A percentile compares a stretch with the other conserved stretches of the same genome.
Evolutionary conservation across 2,113 vertebrate species (phyloP).

Genomic region (Elachura formosa): DNA sequence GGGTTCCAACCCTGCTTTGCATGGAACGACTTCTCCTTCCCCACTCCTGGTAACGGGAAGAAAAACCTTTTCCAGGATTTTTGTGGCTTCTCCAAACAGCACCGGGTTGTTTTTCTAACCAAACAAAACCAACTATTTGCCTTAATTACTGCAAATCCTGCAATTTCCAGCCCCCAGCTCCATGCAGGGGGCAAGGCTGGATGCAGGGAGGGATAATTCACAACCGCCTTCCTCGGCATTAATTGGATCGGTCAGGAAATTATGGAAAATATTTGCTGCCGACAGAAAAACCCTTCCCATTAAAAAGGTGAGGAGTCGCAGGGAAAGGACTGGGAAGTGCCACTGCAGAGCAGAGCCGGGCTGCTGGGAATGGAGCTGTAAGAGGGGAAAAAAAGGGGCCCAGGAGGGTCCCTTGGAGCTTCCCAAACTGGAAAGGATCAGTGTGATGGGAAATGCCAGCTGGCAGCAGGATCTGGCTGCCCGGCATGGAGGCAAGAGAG

Average conservation of each 20-base stretch:
- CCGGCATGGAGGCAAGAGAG: rapidly evolving
- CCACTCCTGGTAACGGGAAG: not conserved
- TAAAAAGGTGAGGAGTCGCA: not conserved
- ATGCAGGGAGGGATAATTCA: slow-evolving; percentile 17
- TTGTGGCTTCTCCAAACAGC: not conserved
- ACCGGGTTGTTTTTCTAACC: not conserved
- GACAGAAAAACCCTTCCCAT: not conserved
- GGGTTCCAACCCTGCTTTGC: not conserved
- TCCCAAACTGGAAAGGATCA: not conserved
- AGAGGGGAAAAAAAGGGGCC: not conserved
- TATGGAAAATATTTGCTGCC: not conserved
- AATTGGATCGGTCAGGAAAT: slow-evolving; percentile 3
- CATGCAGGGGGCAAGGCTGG: not conserved
- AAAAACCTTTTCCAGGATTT: not conserved
- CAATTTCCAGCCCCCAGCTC: not conserved
- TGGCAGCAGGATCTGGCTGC: rapidly evolving
- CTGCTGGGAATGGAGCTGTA: not conserved
- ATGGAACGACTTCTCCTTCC: not conserved
- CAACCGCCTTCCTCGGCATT: not conserved
- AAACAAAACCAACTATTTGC: slow-evolving; percentile 25
- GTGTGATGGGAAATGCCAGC: not conserved
- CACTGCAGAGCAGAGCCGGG: not conserved
- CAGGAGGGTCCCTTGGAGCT: not conserved
- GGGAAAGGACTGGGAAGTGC: not conserved
- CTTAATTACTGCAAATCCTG: slow-evolving; percentile 24